Evolutionary conservation across 2,888 invertebrate genomes (phyloP).

Genomic region (Callimorpha dominula): DNA sequence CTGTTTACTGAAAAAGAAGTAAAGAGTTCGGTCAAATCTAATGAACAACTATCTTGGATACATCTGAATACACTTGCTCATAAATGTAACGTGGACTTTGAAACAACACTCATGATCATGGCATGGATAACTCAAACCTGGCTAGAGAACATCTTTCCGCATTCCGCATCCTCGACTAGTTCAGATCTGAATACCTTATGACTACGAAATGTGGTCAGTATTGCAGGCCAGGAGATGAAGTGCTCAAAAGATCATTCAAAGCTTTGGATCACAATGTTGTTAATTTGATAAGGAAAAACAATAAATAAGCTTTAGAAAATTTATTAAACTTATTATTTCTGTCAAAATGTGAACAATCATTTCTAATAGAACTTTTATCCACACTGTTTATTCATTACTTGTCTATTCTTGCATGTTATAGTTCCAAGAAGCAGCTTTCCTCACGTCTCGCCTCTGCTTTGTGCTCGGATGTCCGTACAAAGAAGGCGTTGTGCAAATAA

Average conservation of each 20-base stretch:
- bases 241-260: neutral
- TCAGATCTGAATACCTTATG: neutral
- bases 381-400: conserved; percentile 3
- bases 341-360: neutral
- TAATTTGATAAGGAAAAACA: too few species aligned
- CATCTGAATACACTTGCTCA: neutral
- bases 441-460: conserved; percentile 65
- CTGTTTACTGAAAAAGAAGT: neutral
- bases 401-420: conserved; percentile 56
- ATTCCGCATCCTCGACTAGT: neutral
- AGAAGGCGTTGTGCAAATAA: conserved; percentile 81
- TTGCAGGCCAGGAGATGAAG: neutral
- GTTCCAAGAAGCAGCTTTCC: conserved; percentile 50
- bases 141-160: too few species aligned
- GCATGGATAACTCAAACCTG: too few species aligned
- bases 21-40: too few species aligned
- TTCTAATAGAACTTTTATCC: neutral
- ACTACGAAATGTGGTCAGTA: neutral
- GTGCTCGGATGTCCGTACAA: conserved; percentile 76
- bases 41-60: neutral
- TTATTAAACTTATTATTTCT: neutral
- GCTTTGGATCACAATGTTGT: neutral
- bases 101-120: too few species aligned
- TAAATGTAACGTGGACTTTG: neutral
- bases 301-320: neutral